These are phyloP conservation scores for Panulirus ornatus DNA, from an alignment of 1,140 invertebrate species.

Conservation along the genomic window DNA sequence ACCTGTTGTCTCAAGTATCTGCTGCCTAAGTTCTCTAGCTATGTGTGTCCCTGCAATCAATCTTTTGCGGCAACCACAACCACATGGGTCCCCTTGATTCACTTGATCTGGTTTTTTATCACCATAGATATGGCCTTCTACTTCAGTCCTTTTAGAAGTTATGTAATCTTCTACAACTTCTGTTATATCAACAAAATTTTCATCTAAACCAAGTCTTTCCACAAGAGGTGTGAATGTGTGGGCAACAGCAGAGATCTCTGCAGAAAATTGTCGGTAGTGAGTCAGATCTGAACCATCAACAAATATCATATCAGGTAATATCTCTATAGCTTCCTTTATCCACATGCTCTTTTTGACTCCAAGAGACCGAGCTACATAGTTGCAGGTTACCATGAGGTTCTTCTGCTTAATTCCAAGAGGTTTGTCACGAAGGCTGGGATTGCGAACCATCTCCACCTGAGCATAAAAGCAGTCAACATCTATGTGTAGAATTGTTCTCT, in stretches of 20 bases:
- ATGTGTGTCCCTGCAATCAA: conserved; percentile 84
- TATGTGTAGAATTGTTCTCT: conserved; percentile 85
- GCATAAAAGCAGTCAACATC: conserved; percentile 91
- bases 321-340: conserved; percentile 83
- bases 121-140: conserved; percentile 67
- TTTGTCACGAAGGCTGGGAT: conserved; percentile 82
- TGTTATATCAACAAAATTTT: conserved; percentile 88
- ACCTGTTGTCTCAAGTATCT: conserved; percentile 83
- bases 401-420: conserved; percentile 89
- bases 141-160: conserved; percentile 76
- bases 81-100: conserved; percentile 80
- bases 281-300: conserved; percentile 88
- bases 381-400: conserved; percentile 88
- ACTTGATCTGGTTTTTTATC: conserved; percentile 51
- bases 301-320: conserved; percentile 85
- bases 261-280: conserved; percentile 85
- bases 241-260: conserved; percentile 84
- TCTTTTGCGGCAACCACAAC: conserved; percentile 85
- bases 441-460: conserved; percentile 87
- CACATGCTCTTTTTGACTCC: conserved; percentile 87
- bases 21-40: conserved; percentile 84
- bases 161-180: conserved; percentile 82
- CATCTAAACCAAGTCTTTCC: conserved; percentile 88
- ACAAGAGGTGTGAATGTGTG: conserved; percentile 84
- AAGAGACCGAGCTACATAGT: conserved; percentile 85